phyloP scores from a whole-genome alignment of 2,113 vertebrate species.

The Pelusios castaneus region DNA sequence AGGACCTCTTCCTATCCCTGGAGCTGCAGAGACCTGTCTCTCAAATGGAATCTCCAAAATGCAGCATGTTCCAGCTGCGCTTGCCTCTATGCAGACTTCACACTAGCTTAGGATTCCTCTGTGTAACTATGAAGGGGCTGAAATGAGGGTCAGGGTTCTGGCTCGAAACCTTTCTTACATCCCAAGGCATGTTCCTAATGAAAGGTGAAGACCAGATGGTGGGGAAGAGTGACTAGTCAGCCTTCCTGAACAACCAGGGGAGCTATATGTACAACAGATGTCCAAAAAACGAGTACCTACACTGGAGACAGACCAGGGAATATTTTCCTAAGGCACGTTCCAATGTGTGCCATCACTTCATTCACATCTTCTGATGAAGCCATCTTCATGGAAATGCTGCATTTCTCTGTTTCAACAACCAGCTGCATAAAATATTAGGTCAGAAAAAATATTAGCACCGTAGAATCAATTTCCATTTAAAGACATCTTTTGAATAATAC shows the following conservation, averaged over 20 bases:
- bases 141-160: neutral
- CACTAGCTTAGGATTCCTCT: neutral
- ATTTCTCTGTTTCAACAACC: slow-evolving; percentile 90
- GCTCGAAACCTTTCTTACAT: neutral
- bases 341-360: slow-evolving; percentile 91
- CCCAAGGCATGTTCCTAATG: neutral
- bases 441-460: neutral
- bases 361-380: slow-evolving; percentile 89
- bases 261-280: neutral
- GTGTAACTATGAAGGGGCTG: neutral
- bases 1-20: fast-evolving
- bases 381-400: slow-evolving; percentile 90
- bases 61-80: neutral
- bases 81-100: neutral
- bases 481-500: neutral
- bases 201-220: neutral
- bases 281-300: slow-evolving; percentile 77
- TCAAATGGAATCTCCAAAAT: neutral
- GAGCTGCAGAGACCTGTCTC: neutral
- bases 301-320: slow-evolving; percentile 90
- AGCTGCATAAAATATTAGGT: slow-evolving; percentile 78
- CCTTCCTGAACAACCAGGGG: neutral
- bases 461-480: neutral
- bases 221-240: neutral
- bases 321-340: slow-evolving; percentile 90